Evolutionary conservation across 2,888 invertebrate species (phyloP).

Genomic region (Phanerotoma sp.): DNA sequence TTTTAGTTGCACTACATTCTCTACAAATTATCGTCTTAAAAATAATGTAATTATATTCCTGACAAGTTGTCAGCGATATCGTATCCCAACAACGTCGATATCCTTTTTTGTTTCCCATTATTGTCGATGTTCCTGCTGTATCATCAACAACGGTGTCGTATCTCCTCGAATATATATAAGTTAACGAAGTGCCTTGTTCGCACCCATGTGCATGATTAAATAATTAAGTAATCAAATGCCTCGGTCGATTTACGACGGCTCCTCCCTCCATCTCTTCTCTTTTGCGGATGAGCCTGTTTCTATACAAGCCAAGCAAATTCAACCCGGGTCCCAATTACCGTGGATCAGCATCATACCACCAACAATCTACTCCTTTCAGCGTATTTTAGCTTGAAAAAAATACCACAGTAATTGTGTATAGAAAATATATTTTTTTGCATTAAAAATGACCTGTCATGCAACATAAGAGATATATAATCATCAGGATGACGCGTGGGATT

Average conservation of each 20-base stretch:
- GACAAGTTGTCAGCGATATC: no score
- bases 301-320: constrained; percentile 1
- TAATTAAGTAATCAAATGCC: constrained; percentile 26
- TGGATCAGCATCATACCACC: constrained; percentile 1
- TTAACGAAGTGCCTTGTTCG: constrained; percentile 8
- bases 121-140: constrained; percentile 5
- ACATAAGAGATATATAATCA: constrained; percentile 11
- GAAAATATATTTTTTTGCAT: not conserved
- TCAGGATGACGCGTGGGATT: constrained; percentile 48
- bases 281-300: not conserved
- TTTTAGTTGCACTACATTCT: constrained; percentile 18
- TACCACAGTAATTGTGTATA: not conserved
- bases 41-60: not conserved
- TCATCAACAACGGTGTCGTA: not conserved
- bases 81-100: not conserved
- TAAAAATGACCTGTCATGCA: constrained; percentile 2
- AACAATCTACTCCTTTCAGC: not conserved
- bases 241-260: constrained; percentile 20
- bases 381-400: not conserved
- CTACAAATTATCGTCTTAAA: constrained; percentile 5
- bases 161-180: not conserved
- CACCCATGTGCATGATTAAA: constrained; percentile 21
- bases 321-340: constrained; percentile 26
- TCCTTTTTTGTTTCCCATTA: not conserved
- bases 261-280: constrained; percentile 13